These are phyloP conservation scores for Argyrosomus japonicus DNA, from an alignment of 2,113 vertebrate species.

Conservation along the genomic window DNA sequence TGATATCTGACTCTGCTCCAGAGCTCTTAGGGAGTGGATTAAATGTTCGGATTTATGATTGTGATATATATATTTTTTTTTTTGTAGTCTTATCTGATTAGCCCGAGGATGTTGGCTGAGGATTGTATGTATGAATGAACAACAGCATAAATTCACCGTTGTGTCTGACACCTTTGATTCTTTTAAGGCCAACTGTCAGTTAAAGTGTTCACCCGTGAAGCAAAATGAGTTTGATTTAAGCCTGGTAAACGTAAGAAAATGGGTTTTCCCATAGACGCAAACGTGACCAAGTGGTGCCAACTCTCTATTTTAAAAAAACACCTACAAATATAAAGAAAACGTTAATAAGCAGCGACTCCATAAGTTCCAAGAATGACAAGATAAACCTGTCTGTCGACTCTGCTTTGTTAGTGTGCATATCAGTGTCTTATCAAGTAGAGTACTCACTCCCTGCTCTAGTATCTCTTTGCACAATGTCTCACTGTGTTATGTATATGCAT, in stretches of 20 bases:
- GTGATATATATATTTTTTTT: background rate
- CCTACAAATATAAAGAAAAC: background rate
- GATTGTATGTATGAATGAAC: background rate
- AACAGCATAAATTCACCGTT: slow-evolving; percentile 31
- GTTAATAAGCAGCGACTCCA: background rate
- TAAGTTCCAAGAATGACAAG: background rate
- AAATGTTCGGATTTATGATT: slow-evolving; percentile 19
- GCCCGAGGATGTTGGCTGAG: slow-evolving; percentile 30
- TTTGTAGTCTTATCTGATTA: slow-evolving; percentile 55
- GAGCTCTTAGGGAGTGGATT: slow-evolving; percentile 23
- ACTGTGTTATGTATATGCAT: background rate
- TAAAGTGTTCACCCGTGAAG: background rate
- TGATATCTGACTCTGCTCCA: slow-evolving; percentile 26
- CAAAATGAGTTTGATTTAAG: slow-evolving; percentile 1
- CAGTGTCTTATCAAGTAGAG: too few relatives aligned
- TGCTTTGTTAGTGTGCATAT: background rate
- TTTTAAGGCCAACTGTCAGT: slow-evolving; percentile 19
- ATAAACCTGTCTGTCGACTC: slow-evolving; percentile 1
- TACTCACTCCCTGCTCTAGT: background rate
- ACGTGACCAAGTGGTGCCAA: background rate
- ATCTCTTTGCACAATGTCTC: background rate
- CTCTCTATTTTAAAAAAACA: background rate
- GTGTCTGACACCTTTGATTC: slow-evolving; percentile 41
- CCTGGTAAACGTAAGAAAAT: background rate
- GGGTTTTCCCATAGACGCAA: slow-evolving; percentile 6